phyloP scores from a whole-genome alignment of 1,140 invertebrate genomes.

The Pygmarrhopalites habei region DNA sequence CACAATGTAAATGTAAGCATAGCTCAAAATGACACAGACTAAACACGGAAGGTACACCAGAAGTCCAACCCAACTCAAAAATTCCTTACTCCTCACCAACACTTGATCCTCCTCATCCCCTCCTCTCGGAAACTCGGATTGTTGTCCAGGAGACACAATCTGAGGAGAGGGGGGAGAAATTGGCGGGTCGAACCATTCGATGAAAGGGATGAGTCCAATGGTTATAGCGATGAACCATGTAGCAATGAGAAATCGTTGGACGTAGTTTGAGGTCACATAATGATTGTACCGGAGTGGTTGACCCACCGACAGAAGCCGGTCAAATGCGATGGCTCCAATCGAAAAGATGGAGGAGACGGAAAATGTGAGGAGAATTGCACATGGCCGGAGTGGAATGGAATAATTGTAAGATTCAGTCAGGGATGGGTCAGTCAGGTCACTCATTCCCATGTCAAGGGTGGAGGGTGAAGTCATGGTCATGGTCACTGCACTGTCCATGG shows the following conservation, averaged over 20 bases:
- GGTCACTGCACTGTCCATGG: too few species aligned
- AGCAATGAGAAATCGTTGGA: conserved; percentile 34
- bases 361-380: conserved; percentile 54
- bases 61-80: too few species aligned
- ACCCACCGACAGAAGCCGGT: conserved; percentile 56
- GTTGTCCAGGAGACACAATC: too few species aligned
- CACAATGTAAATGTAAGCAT: conserved; percentile 59
- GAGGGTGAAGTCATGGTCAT: conserved; percentile 40
- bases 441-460: too few species aligned
- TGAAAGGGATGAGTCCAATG: conserved; percentile 6
- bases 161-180: not conserved
- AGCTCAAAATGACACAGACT: conserved; percentile 54
- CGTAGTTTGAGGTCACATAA: conserved; percentile 36
- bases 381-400: conserved; percentile 51
- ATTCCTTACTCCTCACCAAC: conserved; percentile 3
- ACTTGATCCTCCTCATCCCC: conserved; percentile 12
- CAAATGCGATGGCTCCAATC: conserved; percentile 58
- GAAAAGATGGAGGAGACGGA: conserved; percentile 57
- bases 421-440: too few species aligned
- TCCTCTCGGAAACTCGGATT: too few species aligned
- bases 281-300: conserved; percentile 52
- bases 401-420: conserved; percentile 39
- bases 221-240: conserved; percentile 38
- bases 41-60: too few species aligned
- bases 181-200: not conserved